Base-by-base conservation (phyloP, 2,888 invertebrate species). In the Ochropleura leucogaster region DNA sequence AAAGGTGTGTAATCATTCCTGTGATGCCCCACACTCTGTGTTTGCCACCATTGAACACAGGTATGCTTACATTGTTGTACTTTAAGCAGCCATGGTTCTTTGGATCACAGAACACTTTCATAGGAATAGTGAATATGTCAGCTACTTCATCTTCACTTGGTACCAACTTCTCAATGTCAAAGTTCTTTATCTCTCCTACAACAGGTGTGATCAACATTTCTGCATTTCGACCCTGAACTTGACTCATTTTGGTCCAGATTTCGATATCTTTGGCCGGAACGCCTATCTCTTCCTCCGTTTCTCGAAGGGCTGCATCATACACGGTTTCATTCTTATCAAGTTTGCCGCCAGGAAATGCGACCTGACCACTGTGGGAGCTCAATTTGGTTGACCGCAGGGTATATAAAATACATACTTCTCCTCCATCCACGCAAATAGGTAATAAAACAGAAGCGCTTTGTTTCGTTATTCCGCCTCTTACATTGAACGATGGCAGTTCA, bases 221-320 rank as follows among this genome's bases (percentile, higher is more conserved):
- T 66, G 87, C 87, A 74, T 95, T 93, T 2, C 94, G 86, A 18
- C 95, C 94, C 71, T 90, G 91, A 1, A 95, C 82, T 66, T 83
- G 81, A 3, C 91, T 82, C 94, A 95, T 94, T 80, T 89, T 83
- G 3, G 97, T 97, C 98, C 98, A 98, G 44, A 98, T 92, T 49
- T 98, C 97, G 0, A 98, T 94, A 16, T 95, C 93, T 1, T 96
- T 90, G 7, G 94, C 93, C 0, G 96, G 90, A 44, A 99, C 96
- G 0, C 98, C 98, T 8, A 99, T 97, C 93, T 99, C 99, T 94
- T 99, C 99, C 90, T 98, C 97, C 0, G 99, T 98, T 96, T 99
- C 99, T 69, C 99, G 96, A 1, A 99, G 88, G 0, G 99, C 99
- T 14, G 99, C 98, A 16, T 98, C 97, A 53, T 97, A 95, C 9